Evolutionary conservation across 1,140 invertebrate genomes (phyloP).

Genomic region (Zaprionus ghesquierei): DNA sequence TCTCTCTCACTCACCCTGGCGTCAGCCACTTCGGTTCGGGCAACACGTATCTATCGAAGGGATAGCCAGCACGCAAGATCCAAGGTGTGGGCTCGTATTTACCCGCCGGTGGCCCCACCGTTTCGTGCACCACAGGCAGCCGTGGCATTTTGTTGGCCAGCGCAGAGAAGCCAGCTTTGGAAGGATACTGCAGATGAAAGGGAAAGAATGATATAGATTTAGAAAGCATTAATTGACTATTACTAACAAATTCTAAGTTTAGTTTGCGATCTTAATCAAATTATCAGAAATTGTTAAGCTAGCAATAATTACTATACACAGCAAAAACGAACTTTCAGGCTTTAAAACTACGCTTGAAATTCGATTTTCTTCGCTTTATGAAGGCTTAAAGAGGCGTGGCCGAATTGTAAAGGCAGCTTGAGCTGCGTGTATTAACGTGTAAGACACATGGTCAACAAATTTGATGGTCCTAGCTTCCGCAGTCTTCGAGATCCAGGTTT

Average conservation of each 20-base stretch:
- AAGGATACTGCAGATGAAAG: slow-evolving; percentile 55
- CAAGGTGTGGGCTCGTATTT: slow-evolving; percentile 41
- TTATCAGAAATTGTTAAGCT: too few relatives aligned
- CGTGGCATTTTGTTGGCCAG: slow-evolving; percentile 67
- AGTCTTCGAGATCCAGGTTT: too few relatives aligned
- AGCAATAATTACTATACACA: not conserved
- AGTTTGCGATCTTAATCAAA: too few relatives aligned
- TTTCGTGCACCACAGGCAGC: slow-evolving; percentile 19
- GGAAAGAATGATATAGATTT: too few relatives aligned
- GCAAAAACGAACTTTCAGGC: not conserved
- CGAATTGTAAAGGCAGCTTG: too few relatives aligned
- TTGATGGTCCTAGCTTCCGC: too few relatives aligned
- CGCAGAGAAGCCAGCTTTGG: slow-evolving; percentile 63
- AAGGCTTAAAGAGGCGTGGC: too few relatives aligned
- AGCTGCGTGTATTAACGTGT: too few relatives aligned
- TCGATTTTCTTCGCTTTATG: too few relatives aligned
- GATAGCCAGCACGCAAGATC: slow-evolving; percentile 27
- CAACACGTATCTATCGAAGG: slow-evolving; percentile 39
- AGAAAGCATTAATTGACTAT: too few relatives aligned
- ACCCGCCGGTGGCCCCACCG: slow-evolving; percentile 51
- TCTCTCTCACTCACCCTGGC: slow-evolving; percentile 60
- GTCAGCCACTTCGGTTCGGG: slow-evolving; percentile 50
- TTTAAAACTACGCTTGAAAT: not conserved
- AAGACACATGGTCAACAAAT: too few relatives aligned
- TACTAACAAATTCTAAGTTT: too few relatives aligned